Conservation (phyloP, 2,113 vertebrate genomes). For the Nycticorax nycticorax region DNA sequence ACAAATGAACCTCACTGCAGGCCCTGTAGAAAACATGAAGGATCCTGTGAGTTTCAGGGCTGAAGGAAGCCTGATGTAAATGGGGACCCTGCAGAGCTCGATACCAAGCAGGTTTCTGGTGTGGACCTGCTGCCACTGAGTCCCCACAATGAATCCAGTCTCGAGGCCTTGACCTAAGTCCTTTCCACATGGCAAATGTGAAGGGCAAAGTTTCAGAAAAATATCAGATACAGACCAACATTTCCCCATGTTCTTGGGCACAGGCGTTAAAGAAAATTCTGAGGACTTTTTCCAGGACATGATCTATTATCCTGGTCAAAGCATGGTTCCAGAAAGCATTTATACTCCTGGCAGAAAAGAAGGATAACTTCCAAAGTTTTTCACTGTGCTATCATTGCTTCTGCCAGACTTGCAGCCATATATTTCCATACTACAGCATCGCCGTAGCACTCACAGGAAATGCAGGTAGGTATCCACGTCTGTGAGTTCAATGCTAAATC, state of each 20-base stretch:
- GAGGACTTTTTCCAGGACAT: background rate
- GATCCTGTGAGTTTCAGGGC: background rate
- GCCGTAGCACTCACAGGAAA: fast-evolving
- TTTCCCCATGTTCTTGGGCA: background rate
- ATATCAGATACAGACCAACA: background rate
- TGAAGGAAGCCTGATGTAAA: background rate
- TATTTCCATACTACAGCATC: background rate
- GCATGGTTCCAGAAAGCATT: background rate
- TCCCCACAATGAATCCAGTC: background rate
- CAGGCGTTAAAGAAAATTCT: background rate
- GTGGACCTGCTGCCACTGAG: background rate
- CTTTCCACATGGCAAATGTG: background rate
- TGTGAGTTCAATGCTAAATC: background rate
- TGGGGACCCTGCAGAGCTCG: background rate
- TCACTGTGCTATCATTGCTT: background rate
- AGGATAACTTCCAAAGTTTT: background rate
- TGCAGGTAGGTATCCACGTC: background rate
- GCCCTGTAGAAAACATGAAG: background rate
- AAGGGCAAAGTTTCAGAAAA: background rate
- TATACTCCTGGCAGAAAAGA: background rate
- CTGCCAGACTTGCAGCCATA: fast-evolving
- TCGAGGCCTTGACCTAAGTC: background rate
- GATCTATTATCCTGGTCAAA: background rate
- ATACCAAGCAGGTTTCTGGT: background rate
- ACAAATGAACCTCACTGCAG: background rate